phyloP scores from a whole-genome alignment of 2,797 vertebrate genomes.

The Chiloscyllium punctatum region DNA sequence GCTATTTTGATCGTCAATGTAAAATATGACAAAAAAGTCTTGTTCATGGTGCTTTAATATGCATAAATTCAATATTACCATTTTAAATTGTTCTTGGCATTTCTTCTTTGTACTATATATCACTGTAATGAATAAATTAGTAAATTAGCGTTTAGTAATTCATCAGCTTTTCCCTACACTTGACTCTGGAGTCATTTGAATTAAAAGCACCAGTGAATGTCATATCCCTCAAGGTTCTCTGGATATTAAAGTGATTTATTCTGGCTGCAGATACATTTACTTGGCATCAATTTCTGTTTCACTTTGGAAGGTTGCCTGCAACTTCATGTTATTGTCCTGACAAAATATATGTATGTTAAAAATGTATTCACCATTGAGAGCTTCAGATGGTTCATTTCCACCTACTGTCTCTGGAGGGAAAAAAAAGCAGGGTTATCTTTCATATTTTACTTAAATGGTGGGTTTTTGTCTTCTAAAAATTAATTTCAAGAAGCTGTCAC shows the following conservation, averaged over 20 bases:
- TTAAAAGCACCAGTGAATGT: slow-evolving; percentile 5
- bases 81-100: slow-evolving; percentile 20
- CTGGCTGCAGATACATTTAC: background rate
- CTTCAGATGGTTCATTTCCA: background rate
- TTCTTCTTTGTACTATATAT: slow-evolving; percentile 29
- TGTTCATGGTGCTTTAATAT: background rate
- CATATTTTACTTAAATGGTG: background rate
- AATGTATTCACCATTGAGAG: background rate
- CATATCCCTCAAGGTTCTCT: slow-evolving; percentile 26
- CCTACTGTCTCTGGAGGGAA: background rate
- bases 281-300: background rate
- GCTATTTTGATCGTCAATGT: background rate
- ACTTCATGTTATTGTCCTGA: slow-evolving; percentile 13
- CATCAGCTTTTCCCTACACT: slow-evolving; percentile 26
- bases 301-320: slow-evolving; percentile 12
- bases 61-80: slow-evolving; percentile 14
- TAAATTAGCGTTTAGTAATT: slow-evolving; percentile 12
- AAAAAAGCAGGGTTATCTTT: background rate
- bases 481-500: background rate
- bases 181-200: slow-evolving; percentile 29
- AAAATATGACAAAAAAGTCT: slow-evolving; percentile 20
- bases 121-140: slow-evolving; percentile 33
- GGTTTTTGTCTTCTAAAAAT: background rate
- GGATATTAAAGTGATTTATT: slow-evolving; percentile 30
- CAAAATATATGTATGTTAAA: background rate